Evolutionary conservation across 23 tunicate genomes (phyloP), one percentile per base, ranked within the genome.

Genomic region (Botrylloides violaceus): DNA sequence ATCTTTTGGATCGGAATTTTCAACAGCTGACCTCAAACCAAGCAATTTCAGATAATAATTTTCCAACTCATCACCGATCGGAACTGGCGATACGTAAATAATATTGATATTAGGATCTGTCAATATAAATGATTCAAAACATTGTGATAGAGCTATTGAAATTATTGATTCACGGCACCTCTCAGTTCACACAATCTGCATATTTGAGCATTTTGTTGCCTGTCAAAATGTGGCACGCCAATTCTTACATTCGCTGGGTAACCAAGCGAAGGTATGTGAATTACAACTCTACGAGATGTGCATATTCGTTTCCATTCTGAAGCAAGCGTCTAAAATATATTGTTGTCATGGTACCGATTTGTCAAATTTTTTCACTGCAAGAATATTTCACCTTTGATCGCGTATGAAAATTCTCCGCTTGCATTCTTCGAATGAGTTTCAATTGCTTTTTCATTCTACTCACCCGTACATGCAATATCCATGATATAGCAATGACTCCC

Each of bases 401-500:
- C 22, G 76, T 61, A 59, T 79, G 55, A 76, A 70, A 92, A 60
- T 84, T 84, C 0, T 80, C 83, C 28, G 88, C 30, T 22, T 84
- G 92, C 58, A 63, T 64, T 65, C 65, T 80, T 27, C 87, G 60
- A 2, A 84, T 76, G 0, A 71, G 79, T 2, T 82, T 83, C 65
- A 92, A 65, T 30, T 77, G 79, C 34, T 50, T 59, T 39, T 79
- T 72, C 83, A 84, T 79, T 7, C 87, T 74, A 3, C 85, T 60
- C 77, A 80, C 76, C 59, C 92, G 79, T 1, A 84, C 92, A 65
- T 80, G 83, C 92, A 92, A 79, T 66, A 92, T 80, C 98, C 98
- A 92, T 21, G 92, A 82, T 32, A 92, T 84, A 9, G 98, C 98
- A 22, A 92, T 92, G 2, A 92, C 85, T 58, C 92, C 98, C 36